These are phyloP conservation scores for Zhengitettix transpicula DNA, from an alignment of 2,888 invertebrate genomes.

Conservation along the genomic window DNA sequence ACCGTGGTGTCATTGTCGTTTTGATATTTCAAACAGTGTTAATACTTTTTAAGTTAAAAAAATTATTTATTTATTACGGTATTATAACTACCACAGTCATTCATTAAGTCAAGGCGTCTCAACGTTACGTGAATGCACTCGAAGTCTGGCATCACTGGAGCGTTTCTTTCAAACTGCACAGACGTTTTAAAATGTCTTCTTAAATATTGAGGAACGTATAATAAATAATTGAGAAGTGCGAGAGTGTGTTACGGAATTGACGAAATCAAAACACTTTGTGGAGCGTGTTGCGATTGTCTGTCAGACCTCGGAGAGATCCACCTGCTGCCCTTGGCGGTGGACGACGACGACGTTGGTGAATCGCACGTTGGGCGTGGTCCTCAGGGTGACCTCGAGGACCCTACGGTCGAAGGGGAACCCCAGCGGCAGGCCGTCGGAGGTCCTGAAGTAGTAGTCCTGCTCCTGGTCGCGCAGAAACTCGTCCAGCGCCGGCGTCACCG, in stretches of 20 bases:
- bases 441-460: slow-evolving; percentile 11
- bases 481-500: slow-evolving; percentile 26
- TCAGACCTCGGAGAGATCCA: background rate
- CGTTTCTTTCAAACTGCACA: no score
- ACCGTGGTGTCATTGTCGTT: no score
- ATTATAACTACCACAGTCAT: no score
- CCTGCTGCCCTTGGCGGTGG: slow-evolving; percentile 26
- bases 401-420: slow-evolving; percentile 43
- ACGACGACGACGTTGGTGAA: slow-evolving; percentile 40
- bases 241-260: background rate
- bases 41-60: no score
- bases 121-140: no score
- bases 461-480: slow-evolving; percentile 27
- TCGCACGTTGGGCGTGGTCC: slow-evolving; percentile 38
- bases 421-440: slow-evolving; percentile 33
- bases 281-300: background rate
- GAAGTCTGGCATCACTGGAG: no score
- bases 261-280: background rate
- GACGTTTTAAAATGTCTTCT: no score
- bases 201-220: no score
- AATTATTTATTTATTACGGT: no score
- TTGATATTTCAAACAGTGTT: no score
- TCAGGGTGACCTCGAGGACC: slow-evolving; percentile 20
- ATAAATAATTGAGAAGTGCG: slow-evolving; percentile 42
- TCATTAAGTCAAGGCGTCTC: no score